Conservation (phyloP, 1,140 invertebrate species). For the Octopus sinensis region DNA sequence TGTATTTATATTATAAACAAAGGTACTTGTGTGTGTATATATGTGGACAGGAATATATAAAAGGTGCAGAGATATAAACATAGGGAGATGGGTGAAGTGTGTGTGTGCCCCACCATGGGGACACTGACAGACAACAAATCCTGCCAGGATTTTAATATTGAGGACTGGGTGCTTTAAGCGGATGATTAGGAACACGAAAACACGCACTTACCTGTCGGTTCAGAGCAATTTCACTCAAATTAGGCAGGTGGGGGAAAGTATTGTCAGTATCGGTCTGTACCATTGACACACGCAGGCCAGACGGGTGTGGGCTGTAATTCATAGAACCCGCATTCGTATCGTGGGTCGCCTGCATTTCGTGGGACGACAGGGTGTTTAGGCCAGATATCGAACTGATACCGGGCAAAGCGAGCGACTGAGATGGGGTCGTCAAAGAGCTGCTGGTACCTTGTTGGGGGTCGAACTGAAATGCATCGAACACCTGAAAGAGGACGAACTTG, state of each 20-base stretch:
- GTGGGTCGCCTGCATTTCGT: background rate
- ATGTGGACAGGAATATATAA: no score
- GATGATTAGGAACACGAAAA: no score
- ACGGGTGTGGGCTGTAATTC: background rate
- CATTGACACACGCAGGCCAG: background rate
- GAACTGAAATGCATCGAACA: slow-evolving; percentile 5
- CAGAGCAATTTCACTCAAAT: background rate
- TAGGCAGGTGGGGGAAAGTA: background rate
- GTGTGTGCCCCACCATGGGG: no score
- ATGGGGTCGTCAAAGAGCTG: background rate
- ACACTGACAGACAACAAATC: no score
- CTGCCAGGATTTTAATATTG: no score
- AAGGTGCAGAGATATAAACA: no score
- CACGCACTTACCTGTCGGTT: background rate
- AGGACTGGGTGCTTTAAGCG: no score
- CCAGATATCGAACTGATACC: background rate
- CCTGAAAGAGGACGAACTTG: slow-evolving; percentile 10
- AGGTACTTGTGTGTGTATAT: no score
- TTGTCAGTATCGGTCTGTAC: background rate
- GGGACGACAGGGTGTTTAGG: background rate
- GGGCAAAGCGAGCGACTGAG: background rate
- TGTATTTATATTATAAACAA: no score
- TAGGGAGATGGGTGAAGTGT: no score
- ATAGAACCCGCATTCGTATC: background rate
- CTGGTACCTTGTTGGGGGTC: background rate